These are phyloP conservation scores for Melanotaenia parkinsoni DNA, from an alignment of 2,797 vertebrate species.

Conservation along the genomic window DNA sequence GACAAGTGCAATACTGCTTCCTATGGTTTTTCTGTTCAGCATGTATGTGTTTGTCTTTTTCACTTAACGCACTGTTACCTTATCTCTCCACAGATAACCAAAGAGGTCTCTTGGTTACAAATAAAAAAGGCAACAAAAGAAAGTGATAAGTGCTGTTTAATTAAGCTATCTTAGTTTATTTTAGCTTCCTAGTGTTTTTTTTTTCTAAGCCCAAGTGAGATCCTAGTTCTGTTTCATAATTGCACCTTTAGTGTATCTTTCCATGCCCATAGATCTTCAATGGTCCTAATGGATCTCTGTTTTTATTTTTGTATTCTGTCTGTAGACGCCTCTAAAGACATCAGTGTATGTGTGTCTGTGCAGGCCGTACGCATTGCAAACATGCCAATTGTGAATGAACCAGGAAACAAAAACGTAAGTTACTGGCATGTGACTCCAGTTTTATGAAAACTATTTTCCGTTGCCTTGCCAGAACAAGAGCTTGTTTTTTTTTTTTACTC, in stretches of 20 bases:
- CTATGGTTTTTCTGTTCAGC: too few species aligned
- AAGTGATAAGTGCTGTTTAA: not conserved
- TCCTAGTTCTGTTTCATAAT: not conserved
- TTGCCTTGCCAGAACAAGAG: too few species aligned
- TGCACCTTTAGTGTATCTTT: not conserved
- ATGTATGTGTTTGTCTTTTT: too few species aligned
- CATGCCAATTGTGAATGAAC: too few species aligned
- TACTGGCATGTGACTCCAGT: too few species aligned
- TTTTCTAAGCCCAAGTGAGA: too few species aligned
- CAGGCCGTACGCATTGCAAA: not conserved
- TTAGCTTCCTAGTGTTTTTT: too few species aligned
- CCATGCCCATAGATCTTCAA: not conserved
- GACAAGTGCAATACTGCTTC: not conserved
- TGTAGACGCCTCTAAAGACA: not conserved
- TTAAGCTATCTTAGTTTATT: not conserved
- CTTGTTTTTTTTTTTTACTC: not conserved
- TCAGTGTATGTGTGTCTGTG: not conserved
- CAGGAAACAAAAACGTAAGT: too few species aligned
- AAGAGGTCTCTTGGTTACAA: not conserved
- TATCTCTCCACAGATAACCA: not conserved
- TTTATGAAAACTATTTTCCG: too few species aligned
- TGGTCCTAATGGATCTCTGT: not conserved
- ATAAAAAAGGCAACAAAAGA: not conserved
- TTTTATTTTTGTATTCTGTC: not conserved
- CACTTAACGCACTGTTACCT: too few species aligned